Evolutionary conservation across 2,888 invertebrate genomes (phyloP), one percentile per base, ranked within the genome.

Genomic region (Liposcelis brunnea): DNA sequence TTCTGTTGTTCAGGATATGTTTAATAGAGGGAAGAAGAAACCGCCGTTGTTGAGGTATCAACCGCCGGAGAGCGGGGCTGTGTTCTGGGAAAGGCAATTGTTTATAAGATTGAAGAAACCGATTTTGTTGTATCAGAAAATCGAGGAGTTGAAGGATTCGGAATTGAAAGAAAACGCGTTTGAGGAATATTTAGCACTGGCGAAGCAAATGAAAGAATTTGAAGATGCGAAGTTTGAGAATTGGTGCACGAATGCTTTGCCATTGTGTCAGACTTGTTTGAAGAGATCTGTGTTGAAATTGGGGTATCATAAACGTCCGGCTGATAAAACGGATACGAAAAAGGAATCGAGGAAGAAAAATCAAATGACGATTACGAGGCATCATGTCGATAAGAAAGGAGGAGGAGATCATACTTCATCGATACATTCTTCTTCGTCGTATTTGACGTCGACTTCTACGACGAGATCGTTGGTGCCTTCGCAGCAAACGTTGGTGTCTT

Each of bases 21-120:
- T 80, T 18, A 53, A 79, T 80, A 72, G 71, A 55, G 72, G 65
- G 51, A 70, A 72, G 19, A 67, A 72, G 50, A 64, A 69, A 50
- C 85, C 85, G 0, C 80, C 83, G 0, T 59, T 84, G 31, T 69
- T 81, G 18, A 74, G 77, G 47, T 74, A 83, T 56, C 80, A 84
- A 53, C 83, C 89, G 0, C 79, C 81, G 0, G 71, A 76, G n/a
- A 77, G 83, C 3, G 89, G 91, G 7, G 72, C 84, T 14, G 83
- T 93, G 50, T 81, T 77, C 59, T 93, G 91, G 91, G 80, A 79
- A 11, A 70, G 85, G 37, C 71, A 81, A 45, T 65, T 91, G 14
- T 83, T 85, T 56, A 73, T 78, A 52, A 76, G 77, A 52, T 70
- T 93, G 54, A 89, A 86, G 59, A 74, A 72, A 50, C 80, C 89